Base-by-base conservation (phyloP, 2,113 vertebrate genomes). In the Rhinichthys klamathensis region DNA sequence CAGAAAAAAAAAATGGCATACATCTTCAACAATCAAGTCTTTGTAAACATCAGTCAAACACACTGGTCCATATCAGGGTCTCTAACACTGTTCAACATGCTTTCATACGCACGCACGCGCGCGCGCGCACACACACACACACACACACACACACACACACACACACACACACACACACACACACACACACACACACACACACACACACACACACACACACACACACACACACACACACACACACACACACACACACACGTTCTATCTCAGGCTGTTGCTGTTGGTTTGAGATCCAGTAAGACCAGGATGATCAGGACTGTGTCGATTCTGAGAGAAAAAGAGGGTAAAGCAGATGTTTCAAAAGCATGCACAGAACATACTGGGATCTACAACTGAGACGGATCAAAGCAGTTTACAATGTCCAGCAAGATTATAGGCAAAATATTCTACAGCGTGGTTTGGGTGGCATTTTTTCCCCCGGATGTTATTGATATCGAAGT, bases 301-400 rank as follows among this genome's bases (percentile, higher is more conserved):
- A 3, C 97, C 96, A 0, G 97, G 97, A 84, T 99, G 98, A 91
- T 99, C 98, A 0, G 97, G 98, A 93, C 98, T 99, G 92, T 99
- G 97, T 58, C 98, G 97, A 91, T 96, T 99, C 98, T 99, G 91
- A 0, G 72, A 30, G 89, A 83, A 67, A 46, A 88, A 70, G 51
- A 27, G 38, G 9, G 54, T 1, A 38, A 2, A 70, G 4, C 15
- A 30, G 73, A 76, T 1, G 10, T 51, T 81, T 67, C 0, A 49
- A 27, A 21, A 13, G 15, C 77, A 79, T n/a, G 58, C 21, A 78
- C 18, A 60, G 18, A 11, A 58, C 3, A 58, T 15, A 16, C 3
- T 0, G 23, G 23, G 44, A 27, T 30, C 72, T 18, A 49, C 21
- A 74, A 74, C 46, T 1, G 1, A 46, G 41, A 74, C 2, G 3